A percentile compares a stretch with the other conserved stretches of the same genome.
These are phyloP conservation scores for Dasyprocta punctata DNA, from an alignment of 2,113 vertebrate genomes.

Conservation along the genomic window DNA sequence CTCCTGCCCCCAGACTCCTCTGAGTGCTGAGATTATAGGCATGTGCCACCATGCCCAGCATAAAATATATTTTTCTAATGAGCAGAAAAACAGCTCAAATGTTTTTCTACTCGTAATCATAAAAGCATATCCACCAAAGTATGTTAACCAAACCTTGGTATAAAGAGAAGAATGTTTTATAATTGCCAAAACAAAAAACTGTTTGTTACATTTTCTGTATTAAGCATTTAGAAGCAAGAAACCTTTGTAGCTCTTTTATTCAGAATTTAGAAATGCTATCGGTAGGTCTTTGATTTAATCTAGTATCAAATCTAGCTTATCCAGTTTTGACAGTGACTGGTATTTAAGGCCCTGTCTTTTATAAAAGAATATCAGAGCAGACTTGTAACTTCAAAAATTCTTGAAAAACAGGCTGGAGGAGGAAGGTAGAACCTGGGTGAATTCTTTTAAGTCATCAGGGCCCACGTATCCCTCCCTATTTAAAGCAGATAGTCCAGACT, in stretches of 20 bases:
- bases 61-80: background rate
- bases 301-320: background rate
- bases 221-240: background rate
- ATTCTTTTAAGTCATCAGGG: background rate
- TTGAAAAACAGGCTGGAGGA: background rate
- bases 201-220: background rate
- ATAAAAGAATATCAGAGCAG: background rate
- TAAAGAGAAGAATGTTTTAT: background rate
- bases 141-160: background rate
- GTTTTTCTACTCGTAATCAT: background rate
- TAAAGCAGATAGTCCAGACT: background rate
- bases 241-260: background rate
- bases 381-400: background rate
- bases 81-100: background rate
- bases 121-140: background rate
- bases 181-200: background rate
- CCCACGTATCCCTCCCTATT: background rate
- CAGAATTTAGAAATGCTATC: slow-evolving; percentile 27
- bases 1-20: background rate
- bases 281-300: background rate
- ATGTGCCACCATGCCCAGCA: background rate
- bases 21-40: background rate
- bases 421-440: background rate
- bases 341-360: background rate
- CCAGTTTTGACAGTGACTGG: background rate